These are phyloP conservation scores for Sciurus niger DNA, from an alignment of 2,113 vertebrate species.

Conservation along the genomic window DNA sequence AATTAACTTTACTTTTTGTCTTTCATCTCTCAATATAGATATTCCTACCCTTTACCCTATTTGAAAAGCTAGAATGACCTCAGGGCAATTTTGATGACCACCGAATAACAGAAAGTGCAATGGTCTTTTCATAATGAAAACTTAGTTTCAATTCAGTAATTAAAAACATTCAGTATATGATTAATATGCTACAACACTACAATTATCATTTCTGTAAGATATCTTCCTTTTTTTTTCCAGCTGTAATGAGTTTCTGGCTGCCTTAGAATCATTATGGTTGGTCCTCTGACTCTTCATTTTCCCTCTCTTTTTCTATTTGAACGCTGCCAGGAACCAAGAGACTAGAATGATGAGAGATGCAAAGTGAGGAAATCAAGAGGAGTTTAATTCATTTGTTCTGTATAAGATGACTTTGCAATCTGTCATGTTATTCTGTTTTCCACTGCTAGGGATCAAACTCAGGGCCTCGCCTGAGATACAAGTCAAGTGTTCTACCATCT, in stretches of 20 bases:
- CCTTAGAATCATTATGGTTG: background rate
- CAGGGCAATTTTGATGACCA: background rate
- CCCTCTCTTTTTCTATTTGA: background rate
- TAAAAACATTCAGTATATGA: background rate
- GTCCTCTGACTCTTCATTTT: background rate
- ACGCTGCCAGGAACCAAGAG: background rate
- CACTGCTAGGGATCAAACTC: background rate
- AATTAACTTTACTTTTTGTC: background rate
- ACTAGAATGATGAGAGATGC: background rate
- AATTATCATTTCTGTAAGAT: background rate
- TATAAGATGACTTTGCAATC: background rate
- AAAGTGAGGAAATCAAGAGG: background rate
- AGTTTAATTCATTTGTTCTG: background rate
- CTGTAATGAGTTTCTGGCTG: fast-evolving
- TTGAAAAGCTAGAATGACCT: background rate
- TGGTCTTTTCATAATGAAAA: background rate
- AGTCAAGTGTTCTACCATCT: too few species aligned
- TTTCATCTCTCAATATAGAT: background rate
- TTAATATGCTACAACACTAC: background rate
- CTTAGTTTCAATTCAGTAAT: background rate
- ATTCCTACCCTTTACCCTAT: background rate
- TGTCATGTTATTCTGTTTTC: background rate
- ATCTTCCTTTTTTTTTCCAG: background rate
- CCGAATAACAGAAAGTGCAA: background rate
- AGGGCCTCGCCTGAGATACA: background rate